Evolutionary conservation across 2,888 invertebrate species (phyloP).

Genomic region (Nudaria mundana): DNA sequence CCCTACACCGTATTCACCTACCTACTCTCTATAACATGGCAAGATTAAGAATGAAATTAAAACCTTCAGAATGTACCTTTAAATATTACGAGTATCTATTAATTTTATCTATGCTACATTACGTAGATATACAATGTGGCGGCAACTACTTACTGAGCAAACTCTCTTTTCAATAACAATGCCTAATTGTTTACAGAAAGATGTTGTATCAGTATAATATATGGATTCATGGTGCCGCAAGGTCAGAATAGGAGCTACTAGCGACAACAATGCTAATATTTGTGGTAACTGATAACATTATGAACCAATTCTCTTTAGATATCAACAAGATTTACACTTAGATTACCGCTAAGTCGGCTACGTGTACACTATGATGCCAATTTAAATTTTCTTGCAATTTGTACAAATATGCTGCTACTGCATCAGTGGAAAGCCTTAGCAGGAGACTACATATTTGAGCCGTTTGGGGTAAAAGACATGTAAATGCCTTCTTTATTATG

Average conservation of each 20-base stretch:
- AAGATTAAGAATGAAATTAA: no score
- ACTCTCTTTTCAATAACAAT: conserved; percentile 51
- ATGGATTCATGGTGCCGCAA: conserved; percentile 54
- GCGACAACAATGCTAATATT: conserved; percentile 71
- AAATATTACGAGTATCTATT: no score
- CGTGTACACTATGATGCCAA: conserved; percentile 46
- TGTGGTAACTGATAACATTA: conserved; percentile 71
- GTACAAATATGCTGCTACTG: no score
- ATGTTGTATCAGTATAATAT: conserved; percentile 54
- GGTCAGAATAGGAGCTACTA: conserved; percentile 61
- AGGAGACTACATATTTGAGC: no score
- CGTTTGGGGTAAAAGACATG: no score
- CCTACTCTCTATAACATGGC: no score
- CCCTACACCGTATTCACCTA: no score
- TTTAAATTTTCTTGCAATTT: conserved; percentile 6
- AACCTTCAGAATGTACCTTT: no score
- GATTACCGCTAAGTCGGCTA: conserved; percentile 70
- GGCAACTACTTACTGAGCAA: conserved; percentile 25
- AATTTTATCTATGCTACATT: conserved; percentile 30
- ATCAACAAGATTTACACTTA: conserved; percentile 72
- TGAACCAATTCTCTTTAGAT: conserved; percentile 72
- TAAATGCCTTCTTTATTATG: no score
- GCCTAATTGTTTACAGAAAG: conserved; percentile 44
- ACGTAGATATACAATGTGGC: conserved; percentile 23
- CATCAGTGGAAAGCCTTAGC: no score